Conservation (phyloP, 2,113 vertebrate species). For the Mirounga angustirostris region DNA sequence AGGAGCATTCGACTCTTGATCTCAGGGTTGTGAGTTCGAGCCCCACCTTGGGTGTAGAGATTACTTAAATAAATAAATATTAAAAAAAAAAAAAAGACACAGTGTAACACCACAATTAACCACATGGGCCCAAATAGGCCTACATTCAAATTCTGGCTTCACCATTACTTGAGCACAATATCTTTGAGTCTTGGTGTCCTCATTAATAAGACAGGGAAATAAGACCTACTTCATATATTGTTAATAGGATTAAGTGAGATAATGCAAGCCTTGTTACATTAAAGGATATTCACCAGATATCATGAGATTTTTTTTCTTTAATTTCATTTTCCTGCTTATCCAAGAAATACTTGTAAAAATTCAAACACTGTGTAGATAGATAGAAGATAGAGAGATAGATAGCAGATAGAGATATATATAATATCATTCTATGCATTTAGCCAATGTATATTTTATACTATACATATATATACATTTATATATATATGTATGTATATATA, state of each 20-base stretch:
- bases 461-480: no score
- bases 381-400: not conserved
- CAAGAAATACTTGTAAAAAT: not conserved
- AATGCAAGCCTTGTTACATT: not conserved
- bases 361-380: not conserved
- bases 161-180: not conserved
- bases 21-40: not conserved
- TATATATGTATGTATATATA: no score
- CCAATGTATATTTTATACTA: not conserved
- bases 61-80: not conserved
- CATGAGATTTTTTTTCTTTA: not conserved
- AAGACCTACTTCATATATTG: not conserved
- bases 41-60: not conserved
- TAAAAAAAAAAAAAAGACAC: not conserved
- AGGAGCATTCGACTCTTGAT: not conserved
- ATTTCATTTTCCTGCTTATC: not conserved
- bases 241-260: not conserved
- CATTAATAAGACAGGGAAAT: conserved; percentile 14
- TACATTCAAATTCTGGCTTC: conserved; percentile 4
- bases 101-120: conserved; percentile 38
- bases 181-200: not conserved
- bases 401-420: not conserved
- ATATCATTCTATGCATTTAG: not conserved
- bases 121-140: not conserved
- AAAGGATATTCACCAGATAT: not conserved